A percentile compares a stretch with the other conserved stretches of the same genome.
Evolutionary conservation across 2,888 invertebrate species (phyloP).

Genomic region (Carabus problematicus): DNA sequence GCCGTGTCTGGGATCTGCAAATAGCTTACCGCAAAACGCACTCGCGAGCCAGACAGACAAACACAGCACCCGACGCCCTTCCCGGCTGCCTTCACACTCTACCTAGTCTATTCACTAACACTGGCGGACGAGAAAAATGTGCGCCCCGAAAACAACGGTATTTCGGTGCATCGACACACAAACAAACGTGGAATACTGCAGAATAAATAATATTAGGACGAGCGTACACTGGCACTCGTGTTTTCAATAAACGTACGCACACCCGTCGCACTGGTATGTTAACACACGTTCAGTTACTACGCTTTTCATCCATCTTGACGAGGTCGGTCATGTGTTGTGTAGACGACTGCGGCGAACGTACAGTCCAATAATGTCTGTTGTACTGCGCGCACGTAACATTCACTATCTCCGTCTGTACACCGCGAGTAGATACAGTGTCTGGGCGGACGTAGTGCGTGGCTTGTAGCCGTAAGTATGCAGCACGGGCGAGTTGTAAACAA

Average conservation of each 20-base stretch:
- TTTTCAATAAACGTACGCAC: slow-evolving; percentile 15
- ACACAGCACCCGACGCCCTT: slow-evolving; percentile 13
- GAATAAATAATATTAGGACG: background rate
- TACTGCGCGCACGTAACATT: background rate
- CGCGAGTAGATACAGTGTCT: slow-evolving; percentile 11
- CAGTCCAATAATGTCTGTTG: background rate
- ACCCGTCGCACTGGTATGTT: slow-evolving; percentile 34
- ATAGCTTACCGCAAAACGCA: slow-evolving; percentile 32
- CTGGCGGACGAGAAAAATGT: slow-evolving; percentile 23
- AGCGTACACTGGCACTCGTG: slow-evolving; percentile 3
- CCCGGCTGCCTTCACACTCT: slow-evolving; percentile 25
- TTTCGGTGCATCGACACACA: slow-evolving; percentile 19
- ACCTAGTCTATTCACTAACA: slow-evolving; percentile 18
- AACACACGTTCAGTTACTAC: slow-evolving; percentile 46
- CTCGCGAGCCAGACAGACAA: slow-evolving; percentile 22
- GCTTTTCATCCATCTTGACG: slow-evolving; percentile 53
- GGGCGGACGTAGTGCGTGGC: slow-evolving; percentile 14
- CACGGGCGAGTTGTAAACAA: slow-evolving; percentile 61
- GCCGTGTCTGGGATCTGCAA: slow-evolving; percentile 28
- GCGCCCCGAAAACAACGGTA: slow-evolving; percentile 17
- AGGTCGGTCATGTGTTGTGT: slow-evolving; percentile 55
- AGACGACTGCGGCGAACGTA: slow-evolving; percentile 52
- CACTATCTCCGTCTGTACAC: background rate
- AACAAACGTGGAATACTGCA: background rate
- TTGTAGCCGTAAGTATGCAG: slow-evolving; percentile 24